Evolutionary conservation across 2,113 vertebrate species (phyloP), one percentile per base, ranked within the genome.

Genomic region (Reinhardtius hippoglossoides): DNA sequence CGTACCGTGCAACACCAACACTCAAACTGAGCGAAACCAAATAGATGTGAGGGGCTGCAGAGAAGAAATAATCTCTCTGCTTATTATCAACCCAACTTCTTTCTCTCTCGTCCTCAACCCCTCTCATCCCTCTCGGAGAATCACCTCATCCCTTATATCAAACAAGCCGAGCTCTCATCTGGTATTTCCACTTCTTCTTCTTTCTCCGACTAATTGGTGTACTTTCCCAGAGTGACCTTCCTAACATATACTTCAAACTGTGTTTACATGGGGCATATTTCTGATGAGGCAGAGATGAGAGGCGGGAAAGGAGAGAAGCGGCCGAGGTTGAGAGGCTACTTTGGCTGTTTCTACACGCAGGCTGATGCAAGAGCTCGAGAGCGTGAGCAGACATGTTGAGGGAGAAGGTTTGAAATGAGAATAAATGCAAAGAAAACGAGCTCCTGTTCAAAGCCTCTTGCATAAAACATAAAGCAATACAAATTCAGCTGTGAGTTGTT

Each of bases 321-420:
- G 26, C 42, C 12, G 23, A 23, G 13, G 26, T n/a, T 60, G 27
- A 58, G 76, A 56, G 13, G 71, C 76, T 78, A 78, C 81, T 88
- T 82, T 54, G 20, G 62, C 40, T 71, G 76, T 67, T 71, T 77
- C 67, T 73, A 71, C 74, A 35, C 78, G 77, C 76, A 76, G 77
- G 79, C 84, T 83, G 9, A 58, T 58, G 46, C 46, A 50, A 50
- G 46, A 50, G 80, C 68, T 64, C 16, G 13, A 44, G 60, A 74
- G 80, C 88, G 92, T 81, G 90, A 83, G 56, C 54, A 57, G 86
- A 75, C 91, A 88, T 87, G 91, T 84, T 76, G 56, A 21, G 23
- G 44, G 18, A 48, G 56, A 73, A 61, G 67, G 69, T 73, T 77
- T 79, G 68, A 80, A 84, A 75, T 68, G 62, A 37, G 66, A 65